Evolutionary conservation across 2,888 invertebrate species (phyloP).

Genomic region (Chelonus formosanus): DNA sequence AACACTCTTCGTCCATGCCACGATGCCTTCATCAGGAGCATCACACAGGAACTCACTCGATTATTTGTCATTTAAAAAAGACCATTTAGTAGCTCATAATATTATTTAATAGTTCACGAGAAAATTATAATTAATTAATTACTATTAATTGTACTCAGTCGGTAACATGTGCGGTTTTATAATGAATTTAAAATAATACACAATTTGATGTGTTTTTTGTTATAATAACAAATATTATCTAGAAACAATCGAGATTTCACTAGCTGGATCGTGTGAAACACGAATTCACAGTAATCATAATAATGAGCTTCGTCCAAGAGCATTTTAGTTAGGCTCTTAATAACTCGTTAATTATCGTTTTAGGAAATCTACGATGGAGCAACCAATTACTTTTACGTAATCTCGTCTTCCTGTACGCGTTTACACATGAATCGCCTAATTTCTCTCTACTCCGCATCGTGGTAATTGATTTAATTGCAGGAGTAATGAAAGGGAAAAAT

Average conservation of each 20-base stretch:
- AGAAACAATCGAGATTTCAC: constrained; percentile 15
- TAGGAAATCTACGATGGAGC: constrained; percentile 62
- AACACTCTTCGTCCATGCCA: constrained; percentile 36
- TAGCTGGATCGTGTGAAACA: constrained; percentile 54
- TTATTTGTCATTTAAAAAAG: no score
- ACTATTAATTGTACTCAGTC: no score
- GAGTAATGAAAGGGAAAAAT: constrained; percentile 37
- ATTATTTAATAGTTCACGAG: no score
- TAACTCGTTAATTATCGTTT: constrained; percentile 66
- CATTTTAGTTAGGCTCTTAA: constrained; percentile 54
- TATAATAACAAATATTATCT: constrained; percentile 4
- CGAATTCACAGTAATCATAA: constrained; percentile 33
- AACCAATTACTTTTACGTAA: constrained; percentile 64
- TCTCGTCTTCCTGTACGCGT: constrained; percentile 48
- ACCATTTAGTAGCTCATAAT: no score
- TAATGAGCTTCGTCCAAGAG: constrained; percentile 23
- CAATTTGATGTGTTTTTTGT: constrained; percentile 3
- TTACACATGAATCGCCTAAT: constrained; percentile 21
- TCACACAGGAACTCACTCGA: no score
- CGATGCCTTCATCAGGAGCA: constrained; percentile 1
- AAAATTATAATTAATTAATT: no score
- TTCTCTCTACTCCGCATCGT: constrained; percentile 15
- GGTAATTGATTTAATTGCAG: constrained; percentile 63
- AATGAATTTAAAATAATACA: neutral
- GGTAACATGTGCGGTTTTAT: neutral